Conservation (phyloP, 2,797 vertebrate species). For the Tapera naevia region DNA sequence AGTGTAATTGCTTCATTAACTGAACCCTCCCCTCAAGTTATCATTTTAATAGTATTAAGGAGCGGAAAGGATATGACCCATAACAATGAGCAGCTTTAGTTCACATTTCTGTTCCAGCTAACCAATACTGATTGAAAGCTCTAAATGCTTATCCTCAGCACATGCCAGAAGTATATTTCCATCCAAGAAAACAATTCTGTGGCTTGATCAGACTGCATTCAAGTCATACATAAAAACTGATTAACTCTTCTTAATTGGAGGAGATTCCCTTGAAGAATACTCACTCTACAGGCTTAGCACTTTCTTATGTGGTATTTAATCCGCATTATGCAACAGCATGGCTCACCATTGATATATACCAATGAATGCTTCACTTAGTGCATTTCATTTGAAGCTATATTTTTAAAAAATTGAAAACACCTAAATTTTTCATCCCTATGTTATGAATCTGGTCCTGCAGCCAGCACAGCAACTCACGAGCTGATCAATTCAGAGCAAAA, state of each 20-base stretch:
- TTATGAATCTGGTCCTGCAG: not conserved
- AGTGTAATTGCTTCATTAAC: slow-evolving; percentile 51
- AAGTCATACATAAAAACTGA: not conserved
- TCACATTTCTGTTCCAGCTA: not conserved
- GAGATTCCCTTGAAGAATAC: not conserved
- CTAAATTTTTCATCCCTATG: not conserved
- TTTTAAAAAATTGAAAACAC: not conserved
- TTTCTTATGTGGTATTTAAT: not conserved
- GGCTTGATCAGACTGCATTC: not conserved
- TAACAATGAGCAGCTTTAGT: not conserved
- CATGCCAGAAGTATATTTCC: not conserved
- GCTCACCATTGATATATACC: not conserved
- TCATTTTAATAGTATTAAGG: not conserved
- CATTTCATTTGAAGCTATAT: not conserved
- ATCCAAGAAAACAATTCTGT: not conserved
- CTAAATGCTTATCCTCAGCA: not conserved
- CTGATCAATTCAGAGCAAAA: not conserved
- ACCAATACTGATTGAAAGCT: not conserved
- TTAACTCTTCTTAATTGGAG: not conserved
- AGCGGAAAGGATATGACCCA: not conserved
- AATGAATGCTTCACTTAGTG: not conserved
- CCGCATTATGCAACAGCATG: not conserved
- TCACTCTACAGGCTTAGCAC: not conserved
- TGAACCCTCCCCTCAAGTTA: not conserved
- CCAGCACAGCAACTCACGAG: not conserved